Conservation (phyloP, 1,140 invertebrate genomes). For the Formica selysi region DNA sequence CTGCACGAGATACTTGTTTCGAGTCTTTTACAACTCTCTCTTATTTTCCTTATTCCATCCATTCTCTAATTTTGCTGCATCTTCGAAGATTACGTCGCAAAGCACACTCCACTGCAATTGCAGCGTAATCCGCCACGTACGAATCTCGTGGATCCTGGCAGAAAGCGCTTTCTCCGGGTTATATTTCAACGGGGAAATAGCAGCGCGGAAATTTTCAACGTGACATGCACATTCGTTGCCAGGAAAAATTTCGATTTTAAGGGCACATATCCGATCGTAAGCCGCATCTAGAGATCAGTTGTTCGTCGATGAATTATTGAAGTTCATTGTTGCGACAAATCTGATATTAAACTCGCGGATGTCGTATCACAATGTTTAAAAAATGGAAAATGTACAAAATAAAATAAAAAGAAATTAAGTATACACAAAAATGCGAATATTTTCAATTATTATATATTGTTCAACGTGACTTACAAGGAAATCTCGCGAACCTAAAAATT, state of each 20-base stretch:
- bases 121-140: conserved; percentile 30
- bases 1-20: not conserved
- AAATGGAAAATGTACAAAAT: not conserved
- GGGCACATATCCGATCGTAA: conserved; percentile 6
- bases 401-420: not conserved
- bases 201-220: conserved; percentile 13
- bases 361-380: not conserved
- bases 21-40: not conserved
- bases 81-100: conserved; percentile 43
- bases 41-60: not conserved
- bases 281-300: conserved; percentile 56
- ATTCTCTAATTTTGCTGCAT: conserved; percentile 25
- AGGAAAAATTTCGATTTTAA: conserved; percentile 66
- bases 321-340: conserved; percentile 13
- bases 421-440: not conserved
- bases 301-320: conserved; percentile 26
- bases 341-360: not conserved
- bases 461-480: no score
- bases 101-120: not conserved
- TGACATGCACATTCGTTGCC: conserved; percentile 27
- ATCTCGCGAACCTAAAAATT: no score
- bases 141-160: conserved; percentile 34
- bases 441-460: no score
- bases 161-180: conserved; percentile 26
- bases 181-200: conserved; percentile 38